phyloP scores from a whole-genome alignment of 2,888 invertebrate species.

The Phlogophora meticulosa region DNA sequence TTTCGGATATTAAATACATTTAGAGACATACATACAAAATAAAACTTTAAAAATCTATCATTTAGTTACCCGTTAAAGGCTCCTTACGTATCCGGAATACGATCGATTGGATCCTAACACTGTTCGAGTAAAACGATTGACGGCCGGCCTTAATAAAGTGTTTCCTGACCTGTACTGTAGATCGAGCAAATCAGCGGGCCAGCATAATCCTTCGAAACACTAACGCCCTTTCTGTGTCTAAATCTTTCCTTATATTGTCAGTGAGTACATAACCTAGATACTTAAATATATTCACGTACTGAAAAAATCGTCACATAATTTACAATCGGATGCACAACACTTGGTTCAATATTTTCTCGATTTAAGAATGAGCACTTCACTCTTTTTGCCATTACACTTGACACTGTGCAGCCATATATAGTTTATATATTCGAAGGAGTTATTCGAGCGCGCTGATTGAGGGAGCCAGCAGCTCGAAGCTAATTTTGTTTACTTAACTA shows the following conservation, averaged over 20 bases:
- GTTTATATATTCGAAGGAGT: neutral
- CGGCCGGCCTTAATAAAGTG: neutral
- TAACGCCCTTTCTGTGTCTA: neutral
- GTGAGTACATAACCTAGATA: slow-evolving; percentile 18
- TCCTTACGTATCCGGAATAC: too few species aligned
- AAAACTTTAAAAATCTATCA: too few species aligned
- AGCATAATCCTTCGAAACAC: slow-evolving; percentile 3
- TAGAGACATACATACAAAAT: too few species aligned
- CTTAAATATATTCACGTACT: slow-evolving; percentile 11
- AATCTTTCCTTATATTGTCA: neutral
- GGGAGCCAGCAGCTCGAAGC: neutral
- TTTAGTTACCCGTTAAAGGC: neutral
- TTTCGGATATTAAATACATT: slow-evolving; percentile 5
- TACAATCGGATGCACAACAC: neutral
- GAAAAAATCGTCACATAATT: neutral
- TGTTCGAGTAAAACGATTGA: slow-evolving; percentile 2
- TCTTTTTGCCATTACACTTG: slow-evolving; percentile 3
- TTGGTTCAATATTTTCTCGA: neutral
- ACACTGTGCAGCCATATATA: neutral
- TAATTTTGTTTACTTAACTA: neutral
- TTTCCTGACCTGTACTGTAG: neutral
- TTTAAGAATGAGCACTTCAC: neutral
- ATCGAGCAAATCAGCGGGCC: slow-evolving; percentile 1
- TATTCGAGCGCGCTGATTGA: slow-evolving; percentile 10
- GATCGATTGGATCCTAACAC: neutral